A percentile compares a stretch with the other conserved stretches of the same genome.
phyloP scores from a whole-genome alignment of 2,888 invertebrate species.

The Stenolophus ochropezus region DNA sequence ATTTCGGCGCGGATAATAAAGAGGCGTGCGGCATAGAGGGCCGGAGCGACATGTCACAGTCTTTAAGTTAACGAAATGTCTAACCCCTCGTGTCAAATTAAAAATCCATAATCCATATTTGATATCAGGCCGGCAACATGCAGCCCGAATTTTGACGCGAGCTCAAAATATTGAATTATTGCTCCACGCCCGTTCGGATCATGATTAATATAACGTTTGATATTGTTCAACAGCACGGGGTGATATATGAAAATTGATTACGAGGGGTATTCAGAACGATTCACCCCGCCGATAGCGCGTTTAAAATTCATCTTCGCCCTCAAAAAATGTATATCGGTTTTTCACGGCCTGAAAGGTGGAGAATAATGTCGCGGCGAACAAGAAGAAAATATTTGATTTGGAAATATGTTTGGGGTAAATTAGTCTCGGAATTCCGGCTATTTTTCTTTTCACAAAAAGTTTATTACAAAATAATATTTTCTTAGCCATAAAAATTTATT shows the following conservation, averaged over 20 bases:
- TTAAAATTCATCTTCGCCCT: slow-evolving; percentile 40
- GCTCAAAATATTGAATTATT: slow-evolving; percentile 49
- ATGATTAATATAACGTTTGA: slow-evolving; percentile 50
- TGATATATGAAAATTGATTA: slow-evolving; percentile 54
- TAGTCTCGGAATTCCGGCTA: too few relatives aligned
- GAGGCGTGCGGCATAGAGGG: not conserved
- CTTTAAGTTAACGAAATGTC: slow-evolving; percentile 36
- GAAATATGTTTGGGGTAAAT: not conserved
- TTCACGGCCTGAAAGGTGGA: slow-evolving; percentile 1
- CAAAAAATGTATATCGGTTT: slow-evolving; percentile 43
- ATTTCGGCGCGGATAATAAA: slow-evolving; percentile 8
- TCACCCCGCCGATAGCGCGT: slow-evolving; percentile 12
- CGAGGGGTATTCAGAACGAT: slow-evolving; percentile 28
- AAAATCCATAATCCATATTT: slow-evolving; percentile 46
- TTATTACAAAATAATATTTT: too few relatives aligned
- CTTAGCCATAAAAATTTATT: too few relatives aligned
- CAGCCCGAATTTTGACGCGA: slow-evolving; percentile 37
- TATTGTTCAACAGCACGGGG: slow-evolving; percentile 49
- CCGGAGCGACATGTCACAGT: slow-evolving; percentile 10
- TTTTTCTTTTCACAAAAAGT: too few relatives aligned
- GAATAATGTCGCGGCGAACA: not conserved
- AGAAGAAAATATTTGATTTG: not conserved
- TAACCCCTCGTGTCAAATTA: slow-evolving; percentile 33
- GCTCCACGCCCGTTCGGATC: slow-evolving; percentile 41
- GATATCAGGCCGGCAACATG: slow-evolving; percentile 30